phyloP scores from a whole-genome alignment of 2,113 vertebrate genomes.

The Bubo bubo region DNA sequence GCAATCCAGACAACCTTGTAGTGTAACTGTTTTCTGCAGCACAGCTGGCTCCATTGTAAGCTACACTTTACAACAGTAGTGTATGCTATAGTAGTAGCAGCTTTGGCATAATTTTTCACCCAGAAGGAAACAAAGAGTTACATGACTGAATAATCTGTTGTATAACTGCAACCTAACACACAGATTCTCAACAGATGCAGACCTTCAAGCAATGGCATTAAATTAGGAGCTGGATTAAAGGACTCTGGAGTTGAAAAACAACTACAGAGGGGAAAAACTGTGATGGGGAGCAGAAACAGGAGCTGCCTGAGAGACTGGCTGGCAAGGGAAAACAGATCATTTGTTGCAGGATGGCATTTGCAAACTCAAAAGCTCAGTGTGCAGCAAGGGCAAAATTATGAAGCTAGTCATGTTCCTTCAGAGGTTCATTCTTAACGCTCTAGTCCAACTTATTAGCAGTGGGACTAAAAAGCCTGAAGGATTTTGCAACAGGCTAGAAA shows the following conservation, averaged over 20 bases:
- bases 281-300: neutral
- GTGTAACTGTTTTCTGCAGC: constrained; percentile 40
- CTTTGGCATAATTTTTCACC: constrained; percentile 6
- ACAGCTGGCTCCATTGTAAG: constrained; percentile 18
- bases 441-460: constrained; percentile 13
- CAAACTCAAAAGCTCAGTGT: neutral
- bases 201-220: neutral
- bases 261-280: neutral
- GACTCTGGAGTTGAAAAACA: neutral
- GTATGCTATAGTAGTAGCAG: constrained; percentile 35
- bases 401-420: neutral
- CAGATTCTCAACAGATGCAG: constrained; percentile 19
- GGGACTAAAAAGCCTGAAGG: neutral
- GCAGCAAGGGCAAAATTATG: neutral
- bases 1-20: constrained; percentile 31
- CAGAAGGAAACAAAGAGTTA: constrained; percentile 17
- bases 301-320: neutral
- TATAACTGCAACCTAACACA: neutral
- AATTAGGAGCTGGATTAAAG: neutral
- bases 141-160: neutral
- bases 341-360: neutral
- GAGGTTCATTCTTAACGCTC: neutral
- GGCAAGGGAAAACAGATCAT: neutral
- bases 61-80: constrained; percentile 39
- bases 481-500: neutral